These are phyloP conservation scores for Conus canariensis DNA, from an alignment of 2,888 invertebrate genomes.

Conservation along the genomic window DNA sequence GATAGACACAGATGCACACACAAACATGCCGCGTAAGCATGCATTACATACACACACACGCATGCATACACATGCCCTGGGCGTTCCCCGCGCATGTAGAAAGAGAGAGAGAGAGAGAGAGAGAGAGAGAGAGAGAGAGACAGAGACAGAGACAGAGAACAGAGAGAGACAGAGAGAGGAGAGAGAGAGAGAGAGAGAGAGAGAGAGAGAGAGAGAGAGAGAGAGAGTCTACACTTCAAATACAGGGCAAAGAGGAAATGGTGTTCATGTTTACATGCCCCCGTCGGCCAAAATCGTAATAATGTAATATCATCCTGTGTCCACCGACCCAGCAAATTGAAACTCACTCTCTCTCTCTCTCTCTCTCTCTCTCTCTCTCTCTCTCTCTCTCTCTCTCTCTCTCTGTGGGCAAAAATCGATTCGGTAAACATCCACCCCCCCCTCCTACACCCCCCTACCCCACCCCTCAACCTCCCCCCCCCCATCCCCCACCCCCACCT, in stretches of 20 bases:
- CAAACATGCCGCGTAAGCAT: neutral
- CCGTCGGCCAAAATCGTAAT: neutral
- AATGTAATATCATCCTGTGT: neutral
- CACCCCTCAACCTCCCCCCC: too few relatives aligned
- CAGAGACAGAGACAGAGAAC: too few relatives aligned
- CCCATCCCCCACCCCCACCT: too few relatives aligned
- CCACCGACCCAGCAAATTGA: neutral
- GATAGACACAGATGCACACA: too few relatives aligned
- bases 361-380: neutral
- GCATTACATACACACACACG: neutral
- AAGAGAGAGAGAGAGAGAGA: neutral
- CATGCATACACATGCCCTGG: neutral
- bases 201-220: neutral
- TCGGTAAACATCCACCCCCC: neutral
- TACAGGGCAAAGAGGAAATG: neutral
- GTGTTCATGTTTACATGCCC: neutral
- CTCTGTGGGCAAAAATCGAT: neutral
- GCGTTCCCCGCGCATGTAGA: too few relatives aligned
- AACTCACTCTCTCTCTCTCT: neutral
- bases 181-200: neutral
- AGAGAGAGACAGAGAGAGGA: neutral
- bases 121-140: neutral
- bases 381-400: too few relatives aligned
- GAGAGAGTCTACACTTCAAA: neutral
- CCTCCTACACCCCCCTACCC: too few relatives aligned